These are phyloP conservation scores for Drosophila truncata DNA, from an alignment of 1,140 invertebrate genomes.

Conservation along the genomic window DNA sequence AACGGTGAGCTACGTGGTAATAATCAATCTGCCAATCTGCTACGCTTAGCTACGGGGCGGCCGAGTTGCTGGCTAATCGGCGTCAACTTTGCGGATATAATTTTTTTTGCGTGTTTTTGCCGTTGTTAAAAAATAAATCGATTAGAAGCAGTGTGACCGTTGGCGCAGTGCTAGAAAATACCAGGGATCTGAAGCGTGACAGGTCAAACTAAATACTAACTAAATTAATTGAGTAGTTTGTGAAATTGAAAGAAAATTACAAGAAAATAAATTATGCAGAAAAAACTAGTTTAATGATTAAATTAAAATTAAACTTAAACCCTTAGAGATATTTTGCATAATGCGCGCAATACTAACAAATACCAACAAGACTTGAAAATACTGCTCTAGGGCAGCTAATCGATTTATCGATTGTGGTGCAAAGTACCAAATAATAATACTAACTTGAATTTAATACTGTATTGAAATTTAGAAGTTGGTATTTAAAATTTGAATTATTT, in stretches of 20 bases:
- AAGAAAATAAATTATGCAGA: too few species aligned
- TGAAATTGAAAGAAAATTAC: not conserved
- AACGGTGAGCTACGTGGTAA: not conserved
- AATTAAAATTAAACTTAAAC: not conserved
- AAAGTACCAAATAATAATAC: not conserved
- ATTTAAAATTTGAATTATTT: not conserved
- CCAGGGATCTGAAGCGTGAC: not conserved
- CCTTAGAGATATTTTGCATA: not conserved
- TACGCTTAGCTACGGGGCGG: not conserved
- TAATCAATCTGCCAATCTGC: not conserved
- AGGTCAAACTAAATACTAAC: not conserved
- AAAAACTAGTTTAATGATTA: not conserved
- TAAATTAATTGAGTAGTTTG: rapidly evolving
- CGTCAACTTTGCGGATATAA: conserved; percentile 12
- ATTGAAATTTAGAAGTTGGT: not conserved
- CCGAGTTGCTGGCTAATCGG: conserved; percentile 3
- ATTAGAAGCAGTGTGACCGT: conserved; percentile 42
- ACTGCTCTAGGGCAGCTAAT: not conserved
- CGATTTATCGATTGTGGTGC: not conserved
- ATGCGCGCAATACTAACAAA: not conserved
- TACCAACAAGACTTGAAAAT: not conserved
- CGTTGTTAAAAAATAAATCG: conserved; percentile 41
- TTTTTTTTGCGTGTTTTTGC: conserved; percentile 21
- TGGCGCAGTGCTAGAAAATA: not conserved
- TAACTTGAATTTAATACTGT: too few species aligned